A percentile compares a stretch with the other conserved stretches of the same genome.
phyloP scores from a whole-genome alignment of 1,140 invertebrate genomes.

The Drosophila bipectinata region DNA sequence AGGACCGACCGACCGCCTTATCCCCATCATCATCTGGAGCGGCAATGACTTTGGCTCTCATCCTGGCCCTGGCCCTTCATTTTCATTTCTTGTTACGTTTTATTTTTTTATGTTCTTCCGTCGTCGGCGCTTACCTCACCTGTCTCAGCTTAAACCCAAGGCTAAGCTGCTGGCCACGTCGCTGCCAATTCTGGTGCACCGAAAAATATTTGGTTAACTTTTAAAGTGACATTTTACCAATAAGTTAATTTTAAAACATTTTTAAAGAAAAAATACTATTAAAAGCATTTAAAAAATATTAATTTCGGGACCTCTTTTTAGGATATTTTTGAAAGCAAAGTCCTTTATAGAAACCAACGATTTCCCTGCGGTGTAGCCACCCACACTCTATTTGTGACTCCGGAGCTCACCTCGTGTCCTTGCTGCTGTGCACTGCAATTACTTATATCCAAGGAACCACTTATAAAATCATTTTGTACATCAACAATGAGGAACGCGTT shows the following conservation, averaged over 20 bases:
- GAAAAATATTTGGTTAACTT: background rate
- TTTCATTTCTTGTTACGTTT: conserved; percentile 80
- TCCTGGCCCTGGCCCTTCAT: conserved; percentile 61
- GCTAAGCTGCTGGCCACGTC: conserved; percentile 68
- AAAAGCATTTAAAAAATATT: background rate
- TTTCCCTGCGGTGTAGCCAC: background rate
- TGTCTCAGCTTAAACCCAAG: conserved; percentile 25
- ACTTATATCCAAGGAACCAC: conserved; percentile 95
- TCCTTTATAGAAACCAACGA: background rate
- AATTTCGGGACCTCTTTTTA: background rate
- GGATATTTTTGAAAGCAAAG: too few relatives aligned
- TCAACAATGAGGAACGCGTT: conserved; percentile 97
- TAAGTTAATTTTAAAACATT: background rate
- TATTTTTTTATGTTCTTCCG: conserved; percentile 73
- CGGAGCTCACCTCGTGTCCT: conserved; percentile 89
- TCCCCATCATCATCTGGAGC: conserved; percentile 49
- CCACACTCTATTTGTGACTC: conserved; percentile 39
- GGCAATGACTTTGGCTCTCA: conserved; percentile 76
- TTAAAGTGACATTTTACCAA: background rate
- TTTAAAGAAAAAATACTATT: background rate
- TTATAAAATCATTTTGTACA: conserved; percentile 99
- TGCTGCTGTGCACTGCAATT: conserved; percentile 97
- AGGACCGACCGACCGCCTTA: conserved; percentile 15
- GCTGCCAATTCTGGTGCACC: conserved; percentile 26
- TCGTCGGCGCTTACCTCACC: conserved; percentile 60